A percentile compares a stretch with the other conserved stretches of the same genome.
Evolutionary conservation across 2,797 vertebrate genomes (phyloP).

Genomic region (Leucoraja ocellata): DNA sequence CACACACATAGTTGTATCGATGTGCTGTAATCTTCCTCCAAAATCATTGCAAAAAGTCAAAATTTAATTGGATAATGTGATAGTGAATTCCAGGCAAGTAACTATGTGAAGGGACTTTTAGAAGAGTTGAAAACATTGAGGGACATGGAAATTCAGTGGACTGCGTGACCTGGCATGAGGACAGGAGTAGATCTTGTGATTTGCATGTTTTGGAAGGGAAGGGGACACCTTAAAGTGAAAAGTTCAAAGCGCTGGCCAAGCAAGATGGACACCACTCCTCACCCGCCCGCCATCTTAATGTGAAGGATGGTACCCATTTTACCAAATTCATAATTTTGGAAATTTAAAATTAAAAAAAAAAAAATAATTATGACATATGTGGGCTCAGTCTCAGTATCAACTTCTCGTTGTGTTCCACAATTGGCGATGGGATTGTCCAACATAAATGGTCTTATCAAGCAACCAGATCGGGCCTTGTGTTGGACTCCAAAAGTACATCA

Average conservation of each 20-base stretch:
- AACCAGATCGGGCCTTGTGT: no score
- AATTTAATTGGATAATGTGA: no score
- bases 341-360: no score
- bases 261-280: neutral
- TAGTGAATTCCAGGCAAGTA: neutral
- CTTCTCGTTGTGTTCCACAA: neutral
- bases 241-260: neutral
- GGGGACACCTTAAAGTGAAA: neutral
- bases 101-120: neutral
- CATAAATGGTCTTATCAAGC: neutral
- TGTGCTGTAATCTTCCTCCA: no score
- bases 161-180: neutral
- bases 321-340: no score
- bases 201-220: neutral
- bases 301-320: neutral
- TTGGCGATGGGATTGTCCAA: neutral
- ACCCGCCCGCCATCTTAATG: neutral
- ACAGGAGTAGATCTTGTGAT: neutral
- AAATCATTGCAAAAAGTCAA: no score
- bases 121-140: neutral
- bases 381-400: neutral
- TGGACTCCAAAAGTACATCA: neutral
- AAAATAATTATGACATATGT: neutral
- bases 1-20: no score
- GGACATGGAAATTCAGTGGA: neutral